These are phyloP conservation scores for Empidonax traillii DNA, from an alignment of 2,113 vertebrate genomes.

Conservation along the genomic window DNA sequence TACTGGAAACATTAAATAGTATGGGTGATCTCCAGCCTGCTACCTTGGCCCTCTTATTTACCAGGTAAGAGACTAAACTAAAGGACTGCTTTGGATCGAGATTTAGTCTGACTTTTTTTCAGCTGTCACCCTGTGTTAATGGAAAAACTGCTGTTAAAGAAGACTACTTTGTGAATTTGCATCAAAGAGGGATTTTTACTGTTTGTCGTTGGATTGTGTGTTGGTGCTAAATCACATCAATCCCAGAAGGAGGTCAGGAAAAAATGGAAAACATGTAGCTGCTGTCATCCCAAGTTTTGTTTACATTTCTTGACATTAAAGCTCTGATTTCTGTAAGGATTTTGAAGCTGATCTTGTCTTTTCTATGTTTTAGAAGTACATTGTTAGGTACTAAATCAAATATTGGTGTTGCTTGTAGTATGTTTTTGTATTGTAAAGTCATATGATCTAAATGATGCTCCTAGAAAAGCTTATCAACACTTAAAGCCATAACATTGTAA, in stretches of 20 bases:
- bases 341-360: not conserved
- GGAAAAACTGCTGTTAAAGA: not conserved
- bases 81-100: not conserved
- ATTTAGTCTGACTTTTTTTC: not conserved
- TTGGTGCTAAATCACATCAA: not conserved
- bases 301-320: constrained; percentile 8
- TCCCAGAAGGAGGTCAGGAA: not conserved
- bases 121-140: not conserved
- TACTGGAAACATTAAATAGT: not conserved
- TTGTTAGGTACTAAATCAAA: not conserved
- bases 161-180: not conserved
- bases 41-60: not conserved
- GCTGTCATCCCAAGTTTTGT: not conserved
- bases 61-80: not conserved
- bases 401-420: not conserved
- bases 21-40: not conserved
- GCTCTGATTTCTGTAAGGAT: not conserved
- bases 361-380: not conserved
- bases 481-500: not conserved
- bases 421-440: not conserved
- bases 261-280: not conserved
- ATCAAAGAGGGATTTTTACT: not conserved
- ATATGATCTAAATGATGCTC: not conserved
- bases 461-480: not conserved
- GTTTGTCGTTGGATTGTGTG: not conserved